Evolutionary conservation across 1,140 invertebrate species (phyloP), one percentile per base, ranked within the genome.

Genomic region (Calliopsis andreniformis): DNA sequence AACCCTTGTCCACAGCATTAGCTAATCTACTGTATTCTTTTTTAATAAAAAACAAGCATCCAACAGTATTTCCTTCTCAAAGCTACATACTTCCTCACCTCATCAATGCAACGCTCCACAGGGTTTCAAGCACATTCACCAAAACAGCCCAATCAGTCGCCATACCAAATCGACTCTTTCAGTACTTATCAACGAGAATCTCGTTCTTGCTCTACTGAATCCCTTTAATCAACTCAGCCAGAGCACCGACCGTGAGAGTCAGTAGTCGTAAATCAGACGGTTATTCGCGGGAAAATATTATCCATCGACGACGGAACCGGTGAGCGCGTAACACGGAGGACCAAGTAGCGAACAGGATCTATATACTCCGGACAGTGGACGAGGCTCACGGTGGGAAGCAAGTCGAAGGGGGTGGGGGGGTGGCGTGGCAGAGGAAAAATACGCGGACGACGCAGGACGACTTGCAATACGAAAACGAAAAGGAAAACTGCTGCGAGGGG

Each of bases 231-330:
- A 39, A 39, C 35, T 39, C 4, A 39, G 49, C 49, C 30, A 32
- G 32, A 53, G 35, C 47, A 20, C 35, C 35, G 10, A 28, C 23
- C 25, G 49, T 25, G 55, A 20, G 58, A 39, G 58, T 78, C 79
- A 80, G 51, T 83, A 62, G 35, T 86, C 83, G 75, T 88, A 88
- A 88, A 88, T 89, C 84, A 82, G 68, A 82, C 80, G 76, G 80
- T 76, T 72, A 79, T 78, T 86, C 85, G 82, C 76, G 82, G 87
- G 78, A 88, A 69, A 88, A 89, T 87, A 87, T 87, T 84, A 87
- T 87, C 86, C 75, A 73, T 3, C 35, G 35, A 81, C 81, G 82
- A 14, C 78, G 63, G 75, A 81, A 79, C 77, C 75, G 59, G 63
- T 77, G 87, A 82, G 83, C 79, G 85, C 84, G 86, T 87, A 88